phyloP scores from a whole-genome alignment of 1,140 invertebrate species.

The Eurosta solidaginis region DNA sequence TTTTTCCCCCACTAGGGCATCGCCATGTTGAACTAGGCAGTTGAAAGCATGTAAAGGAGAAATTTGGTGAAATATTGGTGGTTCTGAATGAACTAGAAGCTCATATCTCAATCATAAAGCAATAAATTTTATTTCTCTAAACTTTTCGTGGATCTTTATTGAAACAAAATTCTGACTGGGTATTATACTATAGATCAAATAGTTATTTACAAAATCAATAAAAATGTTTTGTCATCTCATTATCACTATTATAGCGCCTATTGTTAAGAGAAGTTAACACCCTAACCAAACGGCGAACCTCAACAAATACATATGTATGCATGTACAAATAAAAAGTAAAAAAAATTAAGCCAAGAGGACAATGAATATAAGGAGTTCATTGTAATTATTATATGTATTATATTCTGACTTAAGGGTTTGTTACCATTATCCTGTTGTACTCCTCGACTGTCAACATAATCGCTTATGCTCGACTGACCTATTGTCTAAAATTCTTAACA shows the following conservation, averaged over 20 bases:
- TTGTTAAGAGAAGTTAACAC: neutral
- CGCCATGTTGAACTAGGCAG: no score
- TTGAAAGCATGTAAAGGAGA: no score
- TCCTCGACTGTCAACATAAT: neutral
- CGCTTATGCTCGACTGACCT: neutral
- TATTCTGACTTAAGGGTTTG: neutral
- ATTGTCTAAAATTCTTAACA: neutral
- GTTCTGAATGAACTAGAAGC: no score
- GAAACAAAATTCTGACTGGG: no score
- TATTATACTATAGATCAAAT: no score
- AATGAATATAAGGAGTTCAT: conserved; percentile 14
- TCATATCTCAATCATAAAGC: no score
- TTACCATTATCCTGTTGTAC: neutral
- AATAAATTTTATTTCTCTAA: no score
- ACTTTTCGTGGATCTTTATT: no score
- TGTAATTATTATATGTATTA: no score
- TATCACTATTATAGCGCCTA: neutral
- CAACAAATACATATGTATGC: neutral
- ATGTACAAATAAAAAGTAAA: neutral
- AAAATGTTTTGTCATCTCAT: neutral
- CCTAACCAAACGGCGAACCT: neutral
- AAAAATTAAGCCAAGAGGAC: neutral
- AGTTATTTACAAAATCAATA: neutral
- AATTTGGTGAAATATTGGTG: no score
- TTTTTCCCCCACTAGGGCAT: no score